Base-by-base conservation (phyloP, 1,140 invertebrate species). In the Plectrocnemia conspersa region DNA sequence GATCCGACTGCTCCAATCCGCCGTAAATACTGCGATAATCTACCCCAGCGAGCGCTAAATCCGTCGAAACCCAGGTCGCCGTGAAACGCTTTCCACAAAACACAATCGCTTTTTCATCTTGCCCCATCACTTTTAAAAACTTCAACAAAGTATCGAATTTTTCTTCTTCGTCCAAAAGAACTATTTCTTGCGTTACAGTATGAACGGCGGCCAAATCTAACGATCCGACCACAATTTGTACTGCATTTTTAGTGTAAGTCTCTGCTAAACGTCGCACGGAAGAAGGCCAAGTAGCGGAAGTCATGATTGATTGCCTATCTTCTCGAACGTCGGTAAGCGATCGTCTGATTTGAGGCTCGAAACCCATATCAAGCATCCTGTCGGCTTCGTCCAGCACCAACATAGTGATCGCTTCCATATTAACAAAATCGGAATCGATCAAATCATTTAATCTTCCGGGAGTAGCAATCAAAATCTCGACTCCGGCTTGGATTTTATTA, bases 321-420 rank as follows among this genome's bases (percentile, higher is more conserved):
- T 86, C 85, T 49, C 83, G 77, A 9, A 89, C 81, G 67, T 89
- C 84, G 16, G 89, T 64, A 46, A 94, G 66, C 41, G 87, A 82
- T 59, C 89, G 89, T 25, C 85, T 77, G 47, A 95, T 93, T 65
- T 93, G 89, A 65, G 88, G 88, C 66, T 91, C 89, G 68, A 92
- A 91, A 7, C 88, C 89, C 83, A 91, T 85, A 62, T 91, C 88
- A 46, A 89, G 68, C 87, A 92, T 91, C 40, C 88, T 77, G 69
- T 92, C 89, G 1, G 89, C 91, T 76, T 93, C 91, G 71, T 95
- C 91, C n/a, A 94, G 72, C n/a, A 94, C 89, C 35, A 97, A 75
- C 69, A 90, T 96, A 0, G 90, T 91, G 18, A 92, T 83, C 16
- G 82, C 78, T 13, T 77, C 78, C 0, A 93, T 73, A 66, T 89